phyloP scores from a whole-genome alignment of 1,140 invertebrate species.

The Drosophila willistoni region DNA sequence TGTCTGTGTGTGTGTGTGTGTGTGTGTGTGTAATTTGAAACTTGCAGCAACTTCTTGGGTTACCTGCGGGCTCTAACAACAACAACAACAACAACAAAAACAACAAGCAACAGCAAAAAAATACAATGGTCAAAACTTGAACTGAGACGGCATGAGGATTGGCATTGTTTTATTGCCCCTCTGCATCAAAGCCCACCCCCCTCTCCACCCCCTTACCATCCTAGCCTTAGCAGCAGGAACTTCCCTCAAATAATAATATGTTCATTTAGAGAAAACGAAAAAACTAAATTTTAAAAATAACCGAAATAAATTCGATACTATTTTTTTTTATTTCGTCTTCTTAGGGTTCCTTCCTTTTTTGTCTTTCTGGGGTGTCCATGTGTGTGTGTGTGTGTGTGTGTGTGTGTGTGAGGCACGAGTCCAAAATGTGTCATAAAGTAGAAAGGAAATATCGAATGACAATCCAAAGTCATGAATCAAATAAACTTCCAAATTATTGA shows the following conservation, averaged over 20 bases:
- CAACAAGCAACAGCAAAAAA: neutral
- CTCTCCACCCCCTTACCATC: no score
- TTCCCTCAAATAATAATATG: no score
- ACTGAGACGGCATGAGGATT: slow-evolving; percentile 24
- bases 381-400: neutral
- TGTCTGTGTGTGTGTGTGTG: slow-evolving; percentile 12
- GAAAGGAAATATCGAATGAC: slow-evolving; percentile 29
- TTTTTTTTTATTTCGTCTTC: neutral
- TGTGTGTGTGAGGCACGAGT: neutral
- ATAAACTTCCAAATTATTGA: slow-evolving; percentile 15
- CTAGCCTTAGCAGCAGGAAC: no score
- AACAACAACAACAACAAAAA: neutral
- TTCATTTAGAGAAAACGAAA: no score
- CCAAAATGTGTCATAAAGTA: slow-evolving; percentile 9
- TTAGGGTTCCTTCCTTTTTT: neutral
- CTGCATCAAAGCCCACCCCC: neutral
- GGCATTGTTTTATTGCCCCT: neutral
- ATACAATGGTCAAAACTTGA: slow-evolving; percentile 45
- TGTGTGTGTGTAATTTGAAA: slow-evolving; percentile 66
- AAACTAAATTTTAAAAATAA: neutral
- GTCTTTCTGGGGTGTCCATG: slow-evolving; percentile 8
- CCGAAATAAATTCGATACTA: neutral
- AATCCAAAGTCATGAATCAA: slow-evolving; percentile 31
- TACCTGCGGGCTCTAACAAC: slow-evolving; percentile 57
- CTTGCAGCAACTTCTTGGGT: slow-evolving; percentile 64